Evolutionary conservation across 2,888 invertebrate genomes (phyloP).

Genomic region (Ditylenchus weischeri): DNA sequence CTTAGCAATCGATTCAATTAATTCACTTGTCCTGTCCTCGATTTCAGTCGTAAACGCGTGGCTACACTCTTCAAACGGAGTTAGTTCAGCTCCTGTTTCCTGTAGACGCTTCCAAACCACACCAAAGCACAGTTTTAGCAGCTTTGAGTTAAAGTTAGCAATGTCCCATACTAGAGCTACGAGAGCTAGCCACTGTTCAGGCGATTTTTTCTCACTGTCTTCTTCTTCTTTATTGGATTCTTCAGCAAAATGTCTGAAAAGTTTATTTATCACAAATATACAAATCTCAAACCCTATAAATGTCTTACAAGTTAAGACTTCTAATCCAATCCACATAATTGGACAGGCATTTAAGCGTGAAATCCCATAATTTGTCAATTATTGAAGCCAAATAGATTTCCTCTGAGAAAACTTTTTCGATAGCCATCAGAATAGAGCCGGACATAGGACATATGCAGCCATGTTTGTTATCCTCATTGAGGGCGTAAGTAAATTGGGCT

Average conservation of each 20-base stretch:
- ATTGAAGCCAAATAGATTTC: slow-evolving; percentile 76
- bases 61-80: slow-evolving; percentile 42
- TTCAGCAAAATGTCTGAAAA: slow-evolving; percentile 26
- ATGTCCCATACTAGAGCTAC: slow-evolving; percentile 31
- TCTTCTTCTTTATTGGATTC: slow-evolving; percentile 15
- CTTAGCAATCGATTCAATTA: slow-evolving; percentile 15
- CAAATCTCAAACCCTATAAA: neutral
- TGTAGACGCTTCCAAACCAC: slow-evolving; percentile 25
- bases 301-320: slow-evolving; percentile 19
- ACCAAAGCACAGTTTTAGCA: slow-evolving; percentile 31
- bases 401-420: slow-evolving; percentile 67
- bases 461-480: neutral
- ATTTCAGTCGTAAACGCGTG: slow-evolving; percentile 23
- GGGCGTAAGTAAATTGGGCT: slow-evolving; percentile 14
- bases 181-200: neutral
- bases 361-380: slow-evolving; percentile 77
- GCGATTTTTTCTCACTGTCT: neutral
- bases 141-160: slow-evolving; percentile 24
- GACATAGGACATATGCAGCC: slow-evolving; percentile 23
- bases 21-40: slow-evolving; percentile 18
- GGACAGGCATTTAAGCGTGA: slow-evolving; percentile 77
- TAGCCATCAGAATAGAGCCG: slow-evolving; percentile 27
- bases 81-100: slow-evolving; percentile 43
- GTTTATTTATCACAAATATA: neutral
- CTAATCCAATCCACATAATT: slow-evolving; percentile 65